Conservation (phyloP, 2,113 vertebrate genomes). For the Loxodonta africana region DNA sequence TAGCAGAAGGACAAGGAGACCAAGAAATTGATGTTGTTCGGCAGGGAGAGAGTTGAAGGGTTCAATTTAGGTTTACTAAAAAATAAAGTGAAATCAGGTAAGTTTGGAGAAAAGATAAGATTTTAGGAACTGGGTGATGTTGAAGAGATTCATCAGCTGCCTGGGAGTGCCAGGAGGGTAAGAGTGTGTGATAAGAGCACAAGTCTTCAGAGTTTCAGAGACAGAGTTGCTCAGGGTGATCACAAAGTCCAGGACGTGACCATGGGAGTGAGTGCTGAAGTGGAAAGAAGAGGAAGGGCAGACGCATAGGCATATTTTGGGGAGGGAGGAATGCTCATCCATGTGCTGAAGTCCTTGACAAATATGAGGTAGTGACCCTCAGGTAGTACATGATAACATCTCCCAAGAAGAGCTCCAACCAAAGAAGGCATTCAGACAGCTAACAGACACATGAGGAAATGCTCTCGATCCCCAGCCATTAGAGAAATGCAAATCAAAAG, state of each 20-base stretch:
- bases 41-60: neutral
- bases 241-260: neutral
- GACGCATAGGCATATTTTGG: too few relatives aligned
- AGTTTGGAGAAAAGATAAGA: neutral
- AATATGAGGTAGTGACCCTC: neutral
- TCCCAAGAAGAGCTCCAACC: neutral
- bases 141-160: neutral
- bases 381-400: neutral
- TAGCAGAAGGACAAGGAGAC: neutral
- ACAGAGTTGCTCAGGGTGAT: neutral
- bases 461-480: too few relatives aligned
- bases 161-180: neutral
- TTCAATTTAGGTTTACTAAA: neutral
- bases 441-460: too few relatives aligned
- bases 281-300: neutral
- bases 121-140: neutral
- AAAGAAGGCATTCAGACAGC: too few relatives aligned
- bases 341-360: neutral
- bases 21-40: neutral
- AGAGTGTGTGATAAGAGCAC: neutral
- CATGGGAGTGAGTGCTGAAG: neutral
- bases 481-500: too few relatives aligned
- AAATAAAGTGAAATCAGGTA: constrained; percentile 2
- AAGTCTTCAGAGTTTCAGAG: neutral
- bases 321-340: neutral